A percentile compares a stretch with the other conserved stretches of the same genome.
phyloP scores from a whole-genome alignment of 2,888 invertebrate genomes.

The Nesidiocoris tenuis region DNA sequence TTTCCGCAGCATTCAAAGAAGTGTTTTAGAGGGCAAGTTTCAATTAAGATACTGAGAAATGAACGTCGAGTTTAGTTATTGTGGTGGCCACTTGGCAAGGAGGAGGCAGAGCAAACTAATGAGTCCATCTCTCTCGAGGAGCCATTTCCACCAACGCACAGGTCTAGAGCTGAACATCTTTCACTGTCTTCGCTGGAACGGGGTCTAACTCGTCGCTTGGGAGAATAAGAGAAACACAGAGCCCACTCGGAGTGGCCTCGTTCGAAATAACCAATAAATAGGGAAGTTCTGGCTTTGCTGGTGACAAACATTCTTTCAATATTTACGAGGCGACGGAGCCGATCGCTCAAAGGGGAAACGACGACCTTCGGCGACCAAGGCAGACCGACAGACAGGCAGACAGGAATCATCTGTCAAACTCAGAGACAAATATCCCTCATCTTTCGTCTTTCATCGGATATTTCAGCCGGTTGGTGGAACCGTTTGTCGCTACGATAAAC shows the following conservation, averaged over 20 bases:
- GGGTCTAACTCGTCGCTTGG: no score
- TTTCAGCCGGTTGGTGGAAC: not conserved
- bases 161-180: no score
- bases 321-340: conserved; percentile 7
- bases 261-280: not conserved
- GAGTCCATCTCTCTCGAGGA: no score
- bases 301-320: conserved; percentile 5
- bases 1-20: no score
- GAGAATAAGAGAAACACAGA: not conserved
- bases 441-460: not conserved
- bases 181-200: no score
- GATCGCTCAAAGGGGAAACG: not conserved
- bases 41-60: no score
- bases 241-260: not conserved
- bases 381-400: not conserved
- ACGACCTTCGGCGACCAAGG: not conserved
- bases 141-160: no score
- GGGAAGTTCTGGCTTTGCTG: not conserved
- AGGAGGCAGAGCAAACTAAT: no score
- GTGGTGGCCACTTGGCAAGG: no score
- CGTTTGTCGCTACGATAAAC: not conserved
- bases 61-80: no score
- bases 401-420: not conserved
- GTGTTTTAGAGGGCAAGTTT: no score
- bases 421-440: not conserved